These are phyloP conservation scores for Anthrax anthrax DNA, from an alignment of 2,888 invertebrate genomes.

Conservation along the genomic window DNA sequence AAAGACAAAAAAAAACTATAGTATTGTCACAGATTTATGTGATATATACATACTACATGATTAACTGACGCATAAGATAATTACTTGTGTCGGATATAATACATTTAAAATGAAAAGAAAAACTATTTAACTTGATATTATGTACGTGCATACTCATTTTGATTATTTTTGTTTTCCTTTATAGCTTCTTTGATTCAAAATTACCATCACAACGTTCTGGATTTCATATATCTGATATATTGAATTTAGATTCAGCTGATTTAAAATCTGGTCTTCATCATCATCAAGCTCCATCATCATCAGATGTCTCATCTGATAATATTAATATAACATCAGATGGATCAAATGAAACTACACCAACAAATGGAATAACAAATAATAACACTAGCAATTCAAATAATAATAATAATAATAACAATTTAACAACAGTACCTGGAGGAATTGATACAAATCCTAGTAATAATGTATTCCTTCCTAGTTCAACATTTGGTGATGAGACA, in stretches of 20 bases:
- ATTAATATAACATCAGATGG: constrained; percentile 1
- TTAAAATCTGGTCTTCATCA: constrained; percentile 18
- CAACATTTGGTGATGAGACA: constrained; percentile 25
- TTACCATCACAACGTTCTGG: constrained; percentile 55
- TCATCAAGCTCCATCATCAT: constrained; percentile 5
- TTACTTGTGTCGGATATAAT: too few species aligned
- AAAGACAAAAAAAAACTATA: too few species aligned
- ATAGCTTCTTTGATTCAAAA: constrained; percentile 57
- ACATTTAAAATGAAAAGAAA: too few species aligned
- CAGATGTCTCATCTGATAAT: constrained; percentile 2
- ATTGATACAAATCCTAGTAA: constrained; percentile 1
- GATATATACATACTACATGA: too few species aligned
- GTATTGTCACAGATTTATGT: too few species aligned
- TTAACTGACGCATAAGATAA: too few species aligned
- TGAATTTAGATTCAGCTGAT: constrained; percentile 65
- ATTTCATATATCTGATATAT: constrained; percentile 86
- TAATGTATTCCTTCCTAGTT: constrained; percentile 3
- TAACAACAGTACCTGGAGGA: constrained; percentile 3
- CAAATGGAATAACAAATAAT: neutral
- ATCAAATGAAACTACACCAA: neutral
- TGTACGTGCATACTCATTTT: too few species aligned
- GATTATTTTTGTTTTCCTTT: constrained; percentile 22
- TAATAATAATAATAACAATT: constrained; percentile 12
- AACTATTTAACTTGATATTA: too few species aligned
- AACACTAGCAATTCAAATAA: constrained; percentile 7